Base-by-base conservation (phyloP, 64 coral and sea anemone species). In the Montipora cactus region DNA sequence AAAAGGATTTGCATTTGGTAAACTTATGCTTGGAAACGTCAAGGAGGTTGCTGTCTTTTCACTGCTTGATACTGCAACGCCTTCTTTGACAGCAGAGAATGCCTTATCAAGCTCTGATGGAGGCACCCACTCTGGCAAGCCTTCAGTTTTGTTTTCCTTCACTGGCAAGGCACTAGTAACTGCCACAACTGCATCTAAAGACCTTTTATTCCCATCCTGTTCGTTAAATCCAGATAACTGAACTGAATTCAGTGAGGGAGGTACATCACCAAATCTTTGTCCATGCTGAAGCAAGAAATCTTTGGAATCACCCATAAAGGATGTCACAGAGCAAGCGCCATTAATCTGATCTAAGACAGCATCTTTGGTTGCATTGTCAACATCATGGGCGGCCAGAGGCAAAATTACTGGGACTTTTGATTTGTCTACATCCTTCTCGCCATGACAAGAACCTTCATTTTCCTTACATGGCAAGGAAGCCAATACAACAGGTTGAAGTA, bases 1-100 rank as follows among this genome's bases (percentile, higher is more conserved):
- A 86, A 86, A 86, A 86, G 82, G 82, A 86, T 86, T 86, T 52
- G 82, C 71, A 70, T 64, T 86, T 86, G 82, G 82, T 9, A 86
- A 71, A 64, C 82, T 86, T 22, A 86, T 59, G 1, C 44, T 70
- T 51, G 82, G 82, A 71, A 71, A 86, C 22, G 62, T 71, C 8
- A 86, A 68, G 23, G 66, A n/a, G 16, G 59, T 16, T 20, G 66
- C 44, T 45, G 45, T 70, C 15, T 86, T 15, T 22, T 49, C 62
- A 70, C 45, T 49, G 18, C 45, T 50, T 10, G 82, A 49, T 71
- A 25, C 44, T 46, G 64, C 10, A 44, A 18, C 21, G 47, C 10
- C 8, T 4, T 86, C 59, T 86, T 62, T 19, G 19, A 47, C 82
- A 11, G 82, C 82, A 86, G 82, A 71, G 62, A 86, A 86, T 21